A percentile compares a stretch with the other conserved stretches of the same genome.
Evolutionary conservation across 2,113 vertebrate genomes (phyloP).

Genomic region (Leucosticte australis): DNA sequence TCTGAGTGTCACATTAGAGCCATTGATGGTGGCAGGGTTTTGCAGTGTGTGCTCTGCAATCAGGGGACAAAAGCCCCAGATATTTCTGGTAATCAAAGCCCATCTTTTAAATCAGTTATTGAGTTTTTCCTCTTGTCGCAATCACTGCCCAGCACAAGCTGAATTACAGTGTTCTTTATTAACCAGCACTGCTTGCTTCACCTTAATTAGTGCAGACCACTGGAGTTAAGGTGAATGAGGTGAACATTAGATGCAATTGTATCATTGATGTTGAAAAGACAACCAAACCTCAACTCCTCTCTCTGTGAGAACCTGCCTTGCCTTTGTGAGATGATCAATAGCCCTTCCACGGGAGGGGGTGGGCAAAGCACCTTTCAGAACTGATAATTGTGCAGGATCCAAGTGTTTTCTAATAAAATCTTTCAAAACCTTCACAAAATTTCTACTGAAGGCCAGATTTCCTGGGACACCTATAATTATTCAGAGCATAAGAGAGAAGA

Average conservation of each 20-base stretch:
- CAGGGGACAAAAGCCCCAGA: constrained; percentile 27
- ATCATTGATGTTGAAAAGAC: constrained; percentile 56
- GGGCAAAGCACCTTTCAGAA: constrained; percentile 68
- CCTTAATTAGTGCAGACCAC: constrained; percentile 55
- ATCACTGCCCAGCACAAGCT: constrained; percentile 28
- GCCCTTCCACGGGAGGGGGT: constrained; percentile 49
- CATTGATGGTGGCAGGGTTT: background rate
- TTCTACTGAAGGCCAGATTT: constrained; percentile 52
- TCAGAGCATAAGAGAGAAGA: constrained; percentile 28
- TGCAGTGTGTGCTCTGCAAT: background rate
- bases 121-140: constrained; percentile 22
- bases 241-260: constrained; percentile 51
- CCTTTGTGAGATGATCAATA: constrained; percentile 71
- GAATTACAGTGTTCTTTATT: constrained; percentile 29
- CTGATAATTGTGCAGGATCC: constrained; percentile 66
- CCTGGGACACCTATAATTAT: constrained; percentile 71
- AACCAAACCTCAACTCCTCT: constrained; percentile 13
- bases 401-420: constrained; percentile 69
- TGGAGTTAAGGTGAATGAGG: constrained; percentile 57
- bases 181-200: constrained; percentile 29
- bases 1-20: background rate
- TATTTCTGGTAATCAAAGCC: constrained; percentile 58
- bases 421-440: constrained; percentile 69
- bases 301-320: background rate
- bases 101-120: constrained; percentile 35